Evolutionary conservation across 37 sponge, comb jelly and placozoan species (phyloP).

Genomic region (Halisarca cf. caerulea): DNA sequence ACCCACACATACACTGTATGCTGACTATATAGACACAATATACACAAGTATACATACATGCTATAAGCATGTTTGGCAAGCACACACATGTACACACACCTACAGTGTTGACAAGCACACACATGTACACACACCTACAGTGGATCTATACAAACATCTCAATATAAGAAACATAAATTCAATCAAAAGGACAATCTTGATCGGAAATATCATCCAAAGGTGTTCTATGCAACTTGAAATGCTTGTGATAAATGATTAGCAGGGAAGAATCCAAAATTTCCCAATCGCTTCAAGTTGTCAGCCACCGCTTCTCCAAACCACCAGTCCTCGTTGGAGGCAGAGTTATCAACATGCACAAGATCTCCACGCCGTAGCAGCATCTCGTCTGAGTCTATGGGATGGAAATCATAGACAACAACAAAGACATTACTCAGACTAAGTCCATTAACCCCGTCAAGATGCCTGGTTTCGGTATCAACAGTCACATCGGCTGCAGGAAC

Average conservation of each 20-base stretch:
- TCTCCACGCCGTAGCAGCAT: constrained; percentile 72
- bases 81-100: background rate
- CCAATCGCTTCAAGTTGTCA: constrained; percentile 33
- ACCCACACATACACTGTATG: no score
- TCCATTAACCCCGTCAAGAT: constrained; percentile 40
- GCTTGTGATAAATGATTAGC: constrained; percentile 47
- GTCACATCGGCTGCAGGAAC: background rate
- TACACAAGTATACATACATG: no score
- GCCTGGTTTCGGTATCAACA: constrained; percentile 60
- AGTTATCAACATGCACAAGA: constrained; percentile 64
- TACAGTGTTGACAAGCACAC: constrained; percentile 1
- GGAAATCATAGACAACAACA: constrained; percentile 79
- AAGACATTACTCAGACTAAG: constrained; percentile 66
- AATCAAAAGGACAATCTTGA: background rate
- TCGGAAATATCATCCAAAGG: no score
- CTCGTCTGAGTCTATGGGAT: constrained; percentile 65
- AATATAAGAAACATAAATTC: background rate
- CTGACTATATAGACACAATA: no score
- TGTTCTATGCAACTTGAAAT: constrained; percentile 43
- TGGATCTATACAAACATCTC: no score
- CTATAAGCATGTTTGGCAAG: background rate
- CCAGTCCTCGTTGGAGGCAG: constrained; percentile 47
- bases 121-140: background rate
- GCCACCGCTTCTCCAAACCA: constrained; percentile 78
- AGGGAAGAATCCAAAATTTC: constrained; percentile 51